These are phyloP conservation scores for Macroglossus sobrinus DNA, from an alignment of 2,113 vertebrate genomes.

Conservation along the genomic window DNA sequence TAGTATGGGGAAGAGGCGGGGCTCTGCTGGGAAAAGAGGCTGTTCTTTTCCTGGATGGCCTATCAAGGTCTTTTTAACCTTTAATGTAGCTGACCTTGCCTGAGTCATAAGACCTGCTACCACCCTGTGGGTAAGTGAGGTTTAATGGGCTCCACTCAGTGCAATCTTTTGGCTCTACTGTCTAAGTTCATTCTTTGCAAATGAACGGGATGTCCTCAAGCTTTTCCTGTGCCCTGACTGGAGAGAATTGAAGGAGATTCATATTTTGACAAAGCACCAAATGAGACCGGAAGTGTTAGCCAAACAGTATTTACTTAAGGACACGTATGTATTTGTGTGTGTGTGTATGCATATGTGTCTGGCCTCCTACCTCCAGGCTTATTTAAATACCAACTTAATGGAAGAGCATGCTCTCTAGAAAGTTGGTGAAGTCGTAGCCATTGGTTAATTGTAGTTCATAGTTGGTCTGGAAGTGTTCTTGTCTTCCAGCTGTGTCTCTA, in stretches of 20 bases:
- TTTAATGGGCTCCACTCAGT: neutral
- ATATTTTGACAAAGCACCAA: neutral
- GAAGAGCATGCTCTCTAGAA: neutral
- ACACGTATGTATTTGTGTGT: accelerated
- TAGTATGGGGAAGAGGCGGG: neutral
- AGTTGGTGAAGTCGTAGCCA: neutral
- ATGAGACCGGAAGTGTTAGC: neutral
- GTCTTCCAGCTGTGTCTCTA: neutral
- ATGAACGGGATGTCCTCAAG: neutral
- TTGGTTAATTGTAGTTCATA: neutral
- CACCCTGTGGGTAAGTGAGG: neutral
- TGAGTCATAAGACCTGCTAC: neutral
- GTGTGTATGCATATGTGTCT: accelerated
- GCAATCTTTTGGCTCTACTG: neutral
- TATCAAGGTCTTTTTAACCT: neutral
- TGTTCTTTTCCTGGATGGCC: neutral
- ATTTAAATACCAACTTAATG: neutral
- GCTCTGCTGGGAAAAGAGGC: neutral
- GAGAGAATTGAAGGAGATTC: neutral
- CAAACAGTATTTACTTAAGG: neutral
- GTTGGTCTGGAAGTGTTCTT: neutral
- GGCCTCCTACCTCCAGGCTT: neutral
- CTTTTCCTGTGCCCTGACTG: neutral
- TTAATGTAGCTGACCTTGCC: neutral
- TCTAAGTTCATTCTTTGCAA: neutral